Evolutionary conservation across 2,888 invertebrate genomes (phyloP), one percentile per base, ranked within the genome.

Genomic region (Pediacus dermestoides): DNA sequence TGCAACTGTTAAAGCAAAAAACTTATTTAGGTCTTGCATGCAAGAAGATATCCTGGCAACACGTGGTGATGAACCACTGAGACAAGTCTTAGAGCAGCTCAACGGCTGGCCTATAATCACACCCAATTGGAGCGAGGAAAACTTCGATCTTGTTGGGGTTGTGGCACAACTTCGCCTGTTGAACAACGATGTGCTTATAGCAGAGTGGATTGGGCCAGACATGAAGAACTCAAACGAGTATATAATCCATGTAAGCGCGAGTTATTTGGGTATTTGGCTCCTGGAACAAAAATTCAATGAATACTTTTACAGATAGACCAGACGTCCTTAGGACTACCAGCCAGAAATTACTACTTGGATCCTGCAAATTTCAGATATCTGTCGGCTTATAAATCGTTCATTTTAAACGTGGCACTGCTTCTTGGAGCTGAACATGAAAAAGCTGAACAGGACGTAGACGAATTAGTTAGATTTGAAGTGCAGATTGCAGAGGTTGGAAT

Each of bases 211-310:
- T 2, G 89, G 89, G 7, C 88, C 92, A 0, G 93, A 95, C 64
- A 89, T 93, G 30, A 89, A 89, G 63, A 88, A 94, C 66, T 92
- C 93, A 4, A 84, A 88, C 57, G 81, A 85, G 58, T 88, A 91
- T 67, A 81, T 94, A 3, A 85, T 95, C 39, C 79, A 82, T 71
- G 82, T 80, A 61, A 57, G 48, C 43, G 14, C 10, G 13, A 26
- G 25, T 34, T 18, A 36, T 10, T 23, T 7, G 23, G 3, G 10
- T n/a, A n/a, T 4, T 23, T n/a, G n/a, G n/a, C n/a, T n/a, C n/a
- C n/a, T 8, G 9, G 1, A 6, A 16, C 28, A 26, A 14, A 16
- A 7, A 14, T 32, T 3, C 8, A 16, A 23, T 4, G 3, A 28
- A 3, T 3, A 9, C 6, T 36, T 9, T 23, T 13, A 43, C 78